These are phyloP conservation scores for Gryllus longicercus DNA, from an alignment of 2,888 invertebrate species.

Conservation along the genomic window DNA sequence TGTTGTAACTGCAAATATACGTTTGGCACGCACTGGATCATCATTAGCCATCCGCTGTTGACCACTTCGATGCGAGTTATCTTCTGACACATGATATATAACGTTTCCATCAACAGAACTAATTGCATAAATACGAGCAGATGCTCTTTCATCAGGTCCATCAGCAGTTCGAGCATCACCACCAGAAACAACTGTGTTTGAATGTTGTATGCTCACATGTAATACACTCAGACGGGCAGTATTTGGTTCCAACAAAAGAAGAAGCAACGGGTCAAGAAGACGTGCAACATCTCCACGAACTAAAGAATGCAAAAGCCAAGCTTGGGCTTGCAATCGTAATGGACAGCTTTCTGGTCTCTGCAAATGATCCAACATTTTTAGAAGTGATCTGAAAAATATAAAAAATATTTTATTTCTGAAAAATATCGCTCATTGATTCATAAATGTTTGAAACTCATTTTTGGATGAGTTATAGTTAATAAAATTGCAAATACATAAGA, in stretches of 20 bases:
- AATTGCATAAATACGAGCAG: conserved; percentile 70
- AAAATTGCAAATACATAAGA: too few species aligned
- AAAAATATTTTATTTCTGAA: background rate
- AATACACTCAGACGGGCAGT: conserved; percentile 79
- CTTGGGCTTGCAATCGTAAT: conserved; percentile 62
- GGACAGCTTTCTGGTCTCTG: conserved; percentile 57
- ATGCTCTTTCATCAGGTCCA: conserved; percentile 46
- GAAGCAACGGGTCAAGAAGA: conserved; percentile 71
- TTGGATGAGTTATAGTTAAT: background rate
- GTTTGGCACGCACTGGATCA: conserved; percentile 49
- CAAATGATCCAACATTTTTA: conserved; percentile 69
- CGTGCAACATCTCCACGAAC: conserved; percentile 73
- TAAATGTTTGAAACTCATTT: background rate
- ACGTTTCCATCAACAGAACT: conserved; percentile 79
- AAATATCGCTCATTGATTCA: background rate
- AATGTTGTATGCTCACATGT: conserved; percentile 59
- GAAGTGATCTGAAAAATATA: conserved; percentile 56
- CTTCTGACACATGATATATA: conserved; percentile 58
- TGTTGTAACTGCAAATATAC: conserved; percentile 56
- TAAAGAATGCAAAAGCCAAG: conserved; percentile 72
- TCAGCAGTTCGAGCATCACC: conserved; percentile 42
- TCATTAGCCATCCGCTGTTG: conserved; percentile 35
- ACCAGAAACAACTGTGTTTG: conserved; percentile 31
- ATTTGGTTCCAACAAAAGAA: conserved; percentile 71
- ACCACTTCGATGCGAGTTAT: conserved; percentile 30